Evolutionary conservation across 2,888 invertebrate genomes (phyloP).

Genomic region (Isoperla grammatica): DNA sequence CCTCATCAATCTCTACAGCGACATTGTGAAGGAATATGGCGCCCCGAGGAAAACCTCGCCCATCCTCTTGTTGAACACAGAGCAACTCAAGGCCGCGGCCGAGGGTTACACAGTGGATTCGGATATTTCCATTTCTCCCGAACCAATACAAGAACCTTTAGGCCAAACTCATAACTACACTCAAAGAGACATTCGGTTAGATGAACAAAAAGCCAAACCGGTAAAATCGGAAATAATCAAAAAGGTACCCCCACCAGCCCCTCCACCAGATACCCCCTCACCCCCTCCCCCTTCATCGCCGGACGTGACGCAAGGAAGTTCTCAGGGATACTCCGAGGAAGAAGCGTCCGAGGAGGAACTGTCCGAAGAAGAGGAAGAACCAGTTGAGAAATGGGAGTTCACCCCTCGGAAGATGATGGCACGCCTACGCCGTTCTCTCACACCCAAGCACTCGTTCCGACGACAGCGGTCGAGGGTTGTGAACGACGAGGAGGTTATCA

Average conservation of each 20-base stretch:
- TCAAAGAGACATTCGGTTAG: too few relatives aligned
- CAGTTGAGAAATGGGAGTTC: conserved; percentile 1
- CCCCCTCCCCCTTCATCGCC: conserved; percentile 3
- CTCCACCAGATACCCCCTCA: background rate
- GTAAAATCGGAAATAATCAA: too few relatives aligned
- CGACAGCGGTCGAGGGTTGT: background rate
- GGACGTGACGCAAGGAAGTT: background rate
- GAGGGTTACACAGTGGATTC: conserved; percentile 24
- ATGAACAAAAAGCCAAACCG: too few relatives aligned
- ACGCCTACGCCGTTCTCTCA: background rate
- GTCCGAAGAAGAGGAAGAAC: background rate
- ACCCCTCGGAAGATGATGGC: conserved; percentile 10
- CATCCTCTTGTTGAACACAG: conserved; percentile 54
- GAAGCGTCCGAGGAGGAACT: background rate
- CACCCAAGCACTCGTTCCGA: conserved; percentile 3
- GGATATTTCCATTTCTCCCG: background rate
- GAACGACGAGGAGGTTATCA: conserved; percentile 38
- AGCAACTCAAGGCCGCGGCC: conserved; percentile 56
- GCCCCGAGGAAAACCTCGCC: conserved; percentile 51
- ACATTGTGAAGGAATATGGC: conserved; percentile 68
- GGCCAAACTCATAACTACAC: background rate
- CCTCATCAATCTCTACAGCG: conserved; percentile 73
- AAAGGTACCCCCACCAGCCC: too few relatives aligned
- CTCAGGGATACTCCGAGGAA: background rate
- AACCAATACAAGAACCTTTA: background rate